Evolutionary conservation across 2,797 vertebrate species (phyloP).

Genomic region (Thaleichthys pacificus): DNA sequence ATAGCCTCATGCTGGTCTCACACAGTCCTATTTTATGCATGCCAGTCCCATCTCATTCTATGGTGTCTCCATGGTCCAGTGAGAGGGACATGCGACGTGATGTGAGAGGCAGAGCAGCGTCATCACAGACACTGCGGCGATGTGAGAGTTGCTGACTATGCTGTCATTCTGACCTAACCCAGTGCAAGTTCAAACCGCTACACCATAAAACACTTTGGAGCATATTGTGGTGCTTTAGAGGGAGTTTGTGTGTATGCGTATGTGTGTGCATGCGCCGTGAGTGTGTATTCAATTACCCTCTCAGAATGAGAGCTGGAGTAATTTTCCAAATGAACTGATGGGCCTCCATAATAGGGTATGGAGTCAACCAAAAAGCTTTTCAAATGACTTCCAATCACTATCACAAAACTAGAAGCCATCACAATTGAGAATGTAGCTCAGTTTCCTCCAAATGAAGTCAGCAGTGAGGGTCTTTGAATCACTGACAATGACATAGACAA

Average conservation of each 20-base stretch:
- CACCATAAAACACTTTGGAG: neutral
- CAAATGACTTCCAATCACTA: neutral
- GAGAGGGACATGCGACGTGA: neutral
- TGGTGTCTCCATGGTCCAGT: neutral
- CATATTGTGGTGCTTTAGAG: neutral
- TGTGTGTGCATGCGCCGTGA: neutral
- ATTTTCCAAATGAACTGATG: neutral
- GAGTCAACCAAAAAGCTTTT: neutral
- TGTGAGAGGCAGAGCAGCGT: neutral
- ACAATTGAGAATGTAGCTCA: neutral
- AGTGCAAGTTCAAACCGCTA: neutral
- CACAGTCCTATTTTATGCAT: neutral
- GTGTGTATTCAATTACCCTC: neutral
- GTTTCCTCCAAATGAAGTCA: neutral
- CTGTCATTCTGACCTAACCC: neutral
- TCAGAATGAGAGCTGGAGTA: neutral
- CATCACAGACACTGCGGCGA: neutral
- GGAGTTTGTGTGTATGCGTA: neutral
- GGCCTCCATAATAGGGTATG: no score
- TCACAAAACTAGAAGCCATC: neutral
- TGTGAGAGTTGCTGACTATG: neutral
- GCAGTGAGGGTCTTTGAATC: neutral
- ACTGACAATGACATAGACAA: no score
- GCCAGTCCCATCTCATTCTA: neutral
- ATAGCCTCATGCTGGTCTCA: no score